Conservation (phyloP, 2,113 vertebrate genomes). For the Callospermophilus lateralis region DNA sequence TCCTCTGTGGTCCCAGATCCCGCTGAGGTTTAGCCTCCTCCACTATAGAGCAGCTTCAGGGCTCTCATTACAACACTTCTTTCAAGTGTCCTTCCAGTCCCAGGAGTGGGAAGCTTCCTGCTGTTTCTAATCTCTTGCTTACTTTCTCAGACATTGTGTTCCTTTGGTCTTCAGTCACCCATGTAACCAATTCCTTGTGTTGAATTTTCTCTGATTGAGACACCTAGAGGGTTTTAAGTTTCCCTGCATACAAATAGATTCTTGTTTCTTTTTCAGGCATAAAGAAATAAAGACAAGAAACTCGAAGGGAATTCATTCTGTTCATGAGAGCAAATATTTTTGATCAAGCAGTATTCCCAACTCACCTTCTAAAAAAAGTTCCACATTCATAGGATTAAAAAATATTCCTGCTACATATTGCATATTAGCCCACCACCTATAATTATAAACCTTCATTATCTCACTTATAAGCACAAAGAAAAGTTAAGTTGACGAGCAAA, state of each 20-base stretch:
- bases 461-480: too few relatives aligned
- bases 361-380: not conserved
- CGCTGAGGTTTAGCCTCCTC: not conserved
- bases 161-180: slow-evolving; percentile 48
- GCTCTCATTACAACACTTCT: not conserved
- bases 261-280: not conserved
- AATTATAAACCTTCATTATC: too few relatives aligned
- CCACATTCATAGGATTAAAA: not conserved
- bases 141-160: not conserved
- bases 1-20: not conserved
- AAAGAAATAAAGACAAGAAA: slow-evolving; percentile 1
- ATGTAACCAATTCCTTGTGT: slow-evolving; percentile 46
- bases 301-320: not conserved
- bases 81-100: not conserved
- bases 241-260: slow-evolving; percentile 24
- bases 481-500: too few relatives aligned
- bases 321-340: not conserved
- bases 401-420: not conserved
- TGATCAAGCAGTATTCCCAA: not conserved
- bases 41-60: not conserved
- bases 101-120: not conserved
- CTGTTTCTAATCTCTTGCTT: slow-evolving; percentile 49
- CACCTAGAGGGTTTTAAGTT: slow-evolving; percentile 39
- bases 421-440: not conserved
- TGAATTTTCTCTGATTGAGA: slow-evolving; percentile 49